A percentile compares a stretch with the other conserved stretches of the same genome.
phyloP scores from a whole-genome alignment of 2,113 vertebrate genomes.

The Recurvirostra avosetta region DNA sequence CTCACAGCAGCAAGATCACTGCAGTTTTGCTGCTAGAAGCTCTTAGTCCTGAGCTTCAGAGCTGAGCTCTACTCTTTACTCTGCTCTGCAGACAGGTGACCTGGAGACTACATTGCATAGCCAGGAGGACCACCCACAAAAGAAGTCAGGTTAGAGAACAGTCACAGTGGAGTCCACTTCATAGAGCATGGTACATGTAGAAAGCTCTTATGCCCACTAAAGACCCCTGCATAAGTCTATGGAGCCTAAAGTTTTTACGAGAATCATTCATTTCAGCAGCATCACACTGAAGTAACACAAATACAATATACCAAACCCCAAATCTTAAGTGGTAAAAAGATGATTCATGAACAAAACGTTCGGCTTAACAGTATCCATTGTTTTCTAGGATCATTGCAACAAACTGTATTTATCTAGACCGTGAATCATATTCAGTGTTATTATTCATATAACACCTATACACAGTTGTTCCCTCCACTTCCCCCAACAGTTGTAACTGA shows the following conservation, averaged over 20 bases:
- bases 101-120: background rate
- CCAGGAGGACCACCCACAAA: background rate
- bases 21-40: background rate
- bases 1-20: background rate
- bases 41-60: background rate
- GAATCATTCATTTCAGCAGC: background rate
- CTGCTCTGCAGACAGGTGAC: background rate
- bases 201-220: background rate
- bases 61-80: background rate
- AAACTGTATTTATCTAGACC: background rate
- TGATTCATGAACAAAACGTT: background rate
- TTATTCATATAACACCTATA: background rate
- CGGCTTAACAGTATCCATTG: background rate
- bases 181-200: accelerated
- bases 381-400: background rate
- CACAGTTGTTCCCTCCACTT: background rate
- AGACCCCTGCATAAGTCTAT: background rate
- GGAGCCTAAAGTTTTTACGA: background rate
- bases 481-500: background rate
- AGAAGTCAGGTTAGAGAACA: background rate
- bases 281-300: background rate
- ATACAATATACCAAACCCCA: no score
- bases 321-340: background rate
- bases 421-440: background rate
- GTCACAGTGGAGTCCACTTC: background rate